Evolutionary conservation across 2,113 vertebrate species (phyloP).

Genomic region (Tympanuchus pallidicinctus): DNA sequence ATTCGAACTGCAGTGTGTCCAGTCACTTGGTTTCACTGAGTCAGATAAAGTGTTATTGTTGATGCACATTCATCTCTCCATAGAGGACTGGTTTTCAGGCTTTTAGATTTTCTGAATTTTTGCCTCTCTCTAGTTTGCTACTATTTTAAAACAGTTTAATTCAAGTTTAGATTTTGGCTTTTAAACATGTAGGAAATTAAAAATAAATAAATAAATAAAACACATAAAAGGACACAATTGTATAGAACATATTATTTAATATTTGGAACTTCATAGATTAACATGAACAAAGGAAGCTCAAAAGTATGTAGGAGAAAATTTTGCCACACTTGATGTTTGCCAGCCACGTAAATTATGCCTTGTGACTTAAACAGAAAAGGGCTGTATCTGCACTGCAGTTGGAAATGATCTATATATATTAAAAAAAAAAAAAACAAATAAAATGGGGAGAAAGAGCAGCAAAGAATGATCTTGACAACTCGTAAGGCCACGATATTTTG

Average conservation of each 20-base stretch:
- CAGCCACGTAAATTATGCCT: neutral
- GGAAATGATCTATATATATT: too few relatives aligned
- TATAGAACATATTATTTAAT: neutral
- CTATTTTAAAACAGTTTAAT: neutral
- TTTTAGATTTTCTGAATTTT: neutral
- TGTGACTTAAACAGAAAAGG: neutral
- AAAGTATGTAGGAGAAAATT: neutral
- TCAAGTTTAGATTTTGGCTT: neutral
- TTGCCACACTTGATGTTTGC: neutral
- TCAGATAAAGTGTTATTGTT: neutral
- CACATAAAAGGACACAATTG: neutral
- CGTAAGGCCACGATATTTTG: neutral
- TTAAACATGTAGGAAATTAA: neutral
- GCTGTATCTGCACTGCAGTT: neutral
- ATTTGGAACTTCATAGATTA: neutral
- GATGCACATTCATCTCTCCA: neutral
- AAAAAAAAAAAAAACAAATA: too few relatives aligned
- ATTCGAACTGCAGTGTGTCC: neutral
- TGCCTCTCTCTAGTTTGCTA: neutral
- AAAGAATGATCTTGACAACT: neutral
- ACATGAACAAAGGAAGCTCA: neutral
- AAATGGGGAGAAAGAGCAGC: neutral
- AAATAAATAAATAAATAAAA: neutral
- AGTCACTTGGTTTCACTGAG: neutral
- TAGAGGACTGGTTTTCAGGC: neutral